Evolutionary conservation across 2,797 vertebrate genomes (phyloP).

Genomic region (Octomys mimax): DNA sequence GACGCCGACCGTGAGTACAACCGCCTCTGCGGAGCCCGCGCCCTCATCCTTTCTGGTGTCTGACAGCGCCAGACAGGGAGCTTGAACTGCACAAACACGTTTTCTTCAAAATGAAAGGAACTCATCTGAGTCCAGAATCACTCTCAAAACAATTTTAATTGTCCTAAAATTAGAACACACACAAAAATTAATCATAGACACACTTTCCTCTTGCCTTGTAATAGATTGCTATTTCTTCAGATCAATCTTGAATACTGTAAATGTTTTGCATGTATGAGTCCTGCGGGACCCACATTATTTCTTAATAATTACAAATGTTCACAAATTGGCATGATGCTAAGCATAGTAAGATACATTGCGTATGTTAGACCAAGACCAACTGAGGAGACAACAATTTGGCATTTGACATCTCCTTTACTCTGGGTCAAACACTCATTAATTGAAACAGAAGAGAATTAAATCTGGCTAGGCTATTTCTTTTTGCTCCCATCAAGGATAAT

Average conservation of each 20-base stretch:
- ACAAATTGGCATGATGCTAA: not conserved
- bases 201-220: not conserved
- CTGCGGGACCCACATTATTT: not conserved
- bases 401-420: not conserved
- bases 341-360: not conserved
- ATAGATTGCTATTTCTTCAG: not conserved
- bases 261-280: not conserved
- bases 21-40: not conserved
- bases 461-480: not conserved
- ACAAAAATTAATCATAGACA: not conserved
- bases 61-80: not conserved
- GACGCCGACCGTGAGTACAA: constrained; percentile 93
- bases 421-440: not conserved
- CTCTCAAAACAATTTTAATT: not conserved
- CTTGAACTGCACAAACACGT: not conserved
- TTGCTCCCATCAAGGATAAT: not conserved
- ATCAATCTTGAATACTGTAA: not conserved
- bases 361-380: not conserved
- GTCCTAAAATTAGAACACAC: not conserved
- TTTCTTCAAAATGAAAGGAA: not conserved
- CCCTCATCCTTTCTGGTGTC: not conserved
- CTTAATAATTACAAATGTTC: not conserved
- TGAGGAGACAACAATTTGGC: not conserved
- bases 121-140: not conserved
- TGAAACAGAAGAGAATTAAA: not conserved